Evolutionary conservation across 1,140 invertebrate species (phyloP).

Genomic region (Tetranychus cinnabarinus): DNA sequence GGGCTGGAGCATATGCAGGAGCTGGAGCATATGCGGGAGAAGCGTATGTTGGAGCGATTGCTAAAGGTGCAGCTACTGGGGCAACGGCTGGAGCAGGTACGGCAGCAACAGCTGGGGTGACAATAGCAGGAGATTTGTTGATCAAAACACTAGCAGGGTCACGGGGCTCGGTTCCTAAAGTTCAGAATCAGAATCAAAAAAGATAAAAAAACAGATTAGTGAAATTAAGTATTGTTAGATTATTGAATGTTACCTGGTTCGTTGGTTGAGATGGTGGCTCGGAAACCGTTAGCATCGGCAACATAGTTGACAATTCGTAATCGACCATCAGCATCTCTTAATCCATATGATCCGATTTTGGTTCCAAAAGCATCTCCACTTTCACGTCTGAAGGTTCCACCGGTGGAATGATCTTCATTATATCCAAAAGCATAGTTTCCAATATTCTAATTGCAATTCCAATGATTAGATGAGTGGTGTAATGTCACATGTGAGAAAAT

Average conservation of each 20-base stretch:
- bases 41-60: background rate
- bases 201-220: constrained; percentile 10
- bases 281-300: constrained; percentile 16
- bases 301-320: constrained; percentile 16
- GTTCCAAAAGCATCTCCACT: constrained; percentile 13
- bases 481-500: background rate
- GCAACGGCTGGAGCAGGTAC: background rate
- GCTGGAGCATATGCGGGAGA: background rate
- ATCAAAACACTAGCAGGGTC: constrained; percentile 13
- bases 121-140: constrained; percentile 11
- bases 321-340: constrained; percentile 15
- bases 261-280: constrained; percentile 12
- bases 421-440: constrained; percentile 17
- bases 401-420: constrained; percentile 15
- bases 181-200: constrained; percentile 7
- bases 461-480: too few species aligned
- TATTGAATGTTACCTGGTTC: constrained; percentile 6
- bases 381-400: constrained; percentile 16
- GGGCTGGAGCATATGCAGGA: constrained; percentile 1
- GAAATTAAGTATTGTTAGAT: background rate
- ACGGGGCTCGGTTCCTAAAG: constrained; percentile 13
- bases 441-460: constrained; percentile 2
- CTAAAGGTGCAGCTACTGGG: background rate
- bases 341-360: constrained; percentile 15
- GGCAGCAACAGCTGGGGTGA: background rate